Conservation (phyloP, 2,113 vertebrate genomes). For the Microtus ochrogaster region DNA sequence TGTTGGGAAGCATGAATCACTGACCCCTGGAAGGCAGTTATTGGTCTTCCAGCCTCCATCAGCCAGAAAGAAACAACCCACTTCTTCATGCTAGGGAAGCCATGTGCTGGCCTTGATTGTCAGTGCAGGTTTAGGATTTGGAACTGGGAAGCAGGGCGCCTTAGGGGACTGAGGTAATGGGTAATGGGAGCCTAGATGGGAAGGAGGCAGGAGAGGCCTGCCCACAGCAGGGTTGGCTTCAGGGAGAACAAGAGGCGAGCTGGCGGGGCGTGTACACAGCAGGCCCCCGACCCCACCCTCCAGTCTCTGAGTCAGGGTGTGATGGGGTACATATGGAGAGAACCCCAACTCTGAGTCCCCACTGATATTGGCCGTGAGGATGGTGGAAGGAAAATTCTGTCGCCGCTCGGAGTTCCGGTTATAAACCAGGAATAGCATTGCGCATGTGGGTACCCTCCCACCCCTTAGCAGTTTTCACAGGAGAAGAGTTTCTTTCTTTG, state of each 20-base stretch:
- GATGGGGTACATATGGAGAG: neutral
- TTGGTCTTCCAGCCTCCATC: neutral
- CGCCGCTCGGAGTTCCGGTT: neutral
- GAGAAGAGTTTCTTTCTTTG: neutral
- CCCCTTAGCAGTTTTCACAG: neutral
- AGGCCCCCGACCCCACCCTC: too few relatives aligned
- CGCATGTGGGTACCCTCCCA: fast-evolving
- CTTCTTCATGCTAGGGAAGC: neutral
- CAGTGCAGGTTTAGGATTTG: neutral
- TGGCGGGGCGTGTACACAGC: neutral
- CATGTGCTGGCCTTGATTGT: too few relatives aligned
- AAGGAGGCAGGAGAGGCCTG: neutral
- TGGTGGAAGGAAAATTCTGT: neutral
- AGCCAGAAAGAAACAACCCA: neutral
- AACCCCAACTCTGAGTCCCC: neutral
- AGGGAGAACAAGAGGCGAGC: neutral
- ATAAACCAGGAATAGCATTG: neutral
- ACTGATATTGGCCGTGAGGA: neutral
- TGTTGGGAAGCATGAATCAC: neutral
- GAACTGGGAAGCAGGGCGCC: neutral
- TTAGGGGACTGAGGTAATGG: neutral
- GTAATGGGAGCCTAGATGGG: neutral
- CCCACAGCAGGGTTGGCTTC: neutral
- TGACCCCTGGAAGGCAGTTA: neutral
- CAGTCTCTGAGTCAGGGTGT: neutral